Percentiles rank a stretch among this genome's conserved stretches.
These are phyloP conservation scores for Tricholaema leucomelas DNA, from an alignment of 2,113 vertebrate species.

Conservation along the genomic window DNA sequence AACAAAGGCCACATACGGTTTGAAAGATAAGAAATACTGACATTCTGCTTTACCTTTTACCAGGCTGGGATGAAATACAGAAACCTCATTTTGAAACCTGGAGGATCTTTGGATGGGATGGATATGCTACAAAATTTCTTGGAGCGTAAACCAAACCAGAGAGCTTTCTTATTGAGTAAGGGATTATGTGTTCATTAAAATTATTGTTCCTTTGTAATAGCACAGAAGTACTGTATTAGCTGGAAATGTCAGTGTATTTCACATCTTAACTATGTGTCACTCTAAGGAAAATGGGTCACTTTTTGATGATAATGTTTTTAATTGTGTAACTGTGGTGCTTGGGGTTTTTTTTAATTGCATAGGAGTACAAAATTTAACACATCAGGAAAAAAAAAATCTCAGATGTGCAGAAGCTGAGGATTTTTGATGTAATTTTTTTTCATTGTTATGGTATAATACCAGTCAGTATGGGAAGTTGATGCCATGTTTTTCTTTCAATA, in stretches of 20 bases:
- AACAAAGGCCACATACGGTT: not conserved
- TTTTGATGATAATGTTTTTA: slow-evolving; percentile 3
- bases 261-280: not conserved
- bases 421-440: not conserved
- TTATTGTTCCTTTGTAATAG: slow-evolving; percentile 11
- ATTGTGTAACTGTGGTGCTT: not conserved
- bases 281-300: not conserved
- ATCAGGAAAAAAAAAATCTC: not conserved
- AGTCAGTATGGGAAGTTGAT: not conserved
- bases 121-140: slow-evolving; percentile 90
- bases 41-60: slow-evolving; percentile 53
- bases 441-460: not conserved
- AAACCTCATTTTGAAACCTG: slow-evolving; percentile 88
- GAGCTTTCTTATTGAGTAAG: slow-evolving; percentile 90
- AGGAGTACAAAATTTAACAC: not conserved
- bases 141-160: slow-evolving; percentile 85
- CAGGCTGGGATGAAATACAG: slow-evolving; percentile 94
- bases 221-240: slow-evolving; percentile 23
- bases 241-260: slow-evolving; percentile 37
- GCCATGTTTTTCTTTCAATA: not conserved
- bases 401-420: not conserved
- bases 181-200: slow-evolving; percentile 78
- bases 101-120: slow-evolving; percentile 89
- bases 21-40: slow-evolving; percentile 43
- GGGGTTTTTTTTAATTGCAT: not conserved